Conservation (phyloP, 2,113 vertebrate genomes). For the Pluvianellus socialis region DNA sequence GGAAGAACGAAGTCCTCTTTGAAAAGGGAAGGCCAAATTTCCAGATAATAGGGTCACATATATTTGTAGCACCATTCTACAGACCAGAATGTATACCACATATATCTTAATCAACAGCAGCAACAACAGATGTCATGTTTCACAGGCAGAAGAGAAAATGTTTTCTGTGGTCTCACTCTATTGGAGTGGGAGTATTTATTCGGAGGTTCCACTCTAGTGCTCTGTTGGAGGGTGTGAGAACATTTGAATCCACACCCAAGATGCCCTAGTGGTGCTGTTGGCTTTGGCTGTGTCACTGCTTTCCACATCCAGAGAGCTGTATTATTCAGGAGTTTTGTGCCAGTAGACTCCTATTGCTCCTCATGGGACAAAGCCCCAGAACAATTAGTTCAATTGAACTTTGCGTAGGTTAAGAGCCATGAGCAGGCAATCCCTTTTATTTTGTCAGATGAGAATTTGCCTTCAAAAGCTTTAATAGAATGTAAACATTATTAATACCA, state of each 20-base stretch:
- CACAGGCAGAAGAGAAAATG: not conserved
- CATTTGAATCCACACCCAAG: not conserved
- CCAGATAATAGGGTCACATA: not conserved
- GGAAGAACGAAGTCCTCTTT: not conserved
- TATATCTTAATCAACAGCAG: not conserved
- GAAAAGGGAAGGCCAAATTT: not conserved
- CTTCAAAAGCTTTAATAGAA: not conserved
- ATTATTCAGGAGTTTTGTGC: not conserved
- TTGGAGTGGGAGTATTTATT: not conserved
- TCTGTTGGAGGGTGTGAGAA: not conserved
- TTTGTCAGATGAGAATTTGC: not conserved
- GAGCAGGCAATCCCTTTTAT: not conserved
- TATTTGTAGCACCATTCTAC: not conserved
- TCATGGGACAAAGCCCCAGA: not conserved
- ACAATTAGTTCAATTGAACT: not conserved
- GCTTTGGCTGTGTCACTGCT: not conserved
- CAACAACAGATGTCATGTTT: not conserved
- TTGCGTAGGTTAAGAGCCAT: not conserved
- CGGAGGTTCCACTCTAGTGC: not conserved
- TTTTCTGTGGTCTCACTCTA: not conserved
- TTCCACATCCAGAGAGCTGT: not conserved
- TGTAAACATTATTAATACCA: not conserved
- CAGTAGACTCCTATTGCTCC: not conserved
- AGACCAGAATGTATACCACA: not conserved
- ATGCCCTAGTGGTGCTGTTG: not conserved